Percentiles rank a stretch among this genome's conserved stretches.
Evolutionary conservation across 2,113 vertebrate species (phyloP).

Genomic region (Pteronura brasiliensis): DNA sequence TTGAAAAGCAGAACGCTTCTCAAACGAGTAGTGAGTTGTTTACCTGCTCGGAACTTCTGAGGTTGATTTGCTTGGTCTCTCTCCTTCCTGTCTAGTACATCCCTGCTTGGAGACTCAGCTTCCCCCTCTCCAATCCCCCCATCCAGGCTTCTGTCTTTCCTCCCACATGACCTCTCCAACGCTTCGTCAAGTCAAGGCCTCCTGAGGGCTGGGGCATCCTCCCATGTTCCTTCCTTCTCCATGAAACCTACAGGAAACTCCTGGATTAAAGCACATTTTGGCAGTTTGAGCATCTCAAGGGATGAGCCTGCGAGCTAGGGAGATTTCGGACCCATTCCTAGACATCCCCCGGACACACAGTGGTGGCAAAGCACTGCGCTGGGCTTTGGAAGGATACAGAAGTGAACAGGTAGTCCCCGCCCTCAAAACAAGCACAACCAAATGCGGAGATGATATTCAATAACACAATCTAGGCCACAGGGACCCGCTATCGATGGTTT

Average conservation of each 20-base stretch:
- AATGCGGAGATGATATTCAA: not conserved
- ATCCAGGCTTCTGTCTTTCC: not conserved
- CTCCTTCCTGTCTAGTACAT: not conserved
- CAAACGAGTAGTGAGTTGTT: not conserved
- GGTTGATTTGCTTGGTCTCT: not conserved
- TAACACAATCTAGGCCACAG: not conserved
- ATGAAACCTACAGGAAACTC: not conserved
- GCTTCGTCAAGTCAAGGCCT: not conserved
- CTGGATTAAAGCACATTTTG: not conserved
- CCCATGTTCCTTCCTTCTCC: not conserved
- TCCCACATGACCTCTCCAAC: not conserved
- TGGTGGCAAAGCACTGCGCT: not conserved
- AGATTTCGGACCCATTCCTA: not conserved
- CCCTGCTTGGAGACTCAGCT: not conserved
- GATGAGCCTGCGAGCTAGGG: not conserved
- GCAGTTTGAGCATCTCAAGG: not conserved
- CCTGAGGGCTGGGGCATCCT: not conserved
- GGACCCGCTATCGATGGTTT: rapidly evolving
- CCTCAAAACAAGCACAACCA: not conserved
- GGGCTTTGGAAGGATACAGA: not conserved
- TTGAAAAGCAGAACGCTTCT: not conserved
- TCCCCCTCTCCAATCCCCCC: not conserved
- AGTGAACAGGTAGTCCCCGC: rapidly evolving
- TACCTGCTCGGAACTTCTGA: not conserved
- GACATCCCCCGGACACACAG: not conserved